Evolutionary conservation across 2,888 invertebrate species (phyloP).

Genomic region (Teleiodes luculella): DNA sequence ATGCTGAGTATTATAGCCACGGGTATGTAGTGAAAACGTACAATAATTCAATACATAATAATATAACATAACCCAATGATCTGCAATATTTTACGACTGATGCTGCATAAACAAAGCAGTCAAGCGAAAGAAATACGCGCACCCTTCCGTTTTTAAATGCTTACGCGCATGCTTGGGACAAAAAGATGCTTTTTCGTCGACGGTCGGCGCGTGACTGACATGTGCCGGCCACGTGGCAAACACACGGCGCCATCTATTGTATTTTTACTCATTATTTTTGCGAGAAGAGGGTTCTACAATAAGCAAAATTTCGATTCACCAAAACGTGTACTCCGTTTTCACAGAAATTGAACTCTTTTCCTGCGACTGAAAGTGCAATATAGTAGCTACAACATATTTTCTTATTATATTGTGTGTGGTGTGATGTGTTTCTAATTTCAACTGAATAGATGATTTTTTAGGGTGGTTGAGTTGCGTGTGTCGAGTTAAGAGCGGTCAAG

Average conservation of each 20-base stretch:
- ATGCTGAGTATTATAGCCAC: no score
- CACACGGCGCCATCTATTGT: constrained; percentile 62
- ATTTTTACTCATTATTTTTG: constrained; percentile 46
- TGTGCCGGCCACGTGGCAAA: constrained; percentile 48
- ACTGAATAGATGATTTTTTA: not conserved
- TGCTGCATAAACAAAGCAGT: constrained; percentile 31
- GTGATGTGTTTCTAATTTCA: no score
- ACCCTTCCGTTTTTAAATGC: constrained; percentile 42
- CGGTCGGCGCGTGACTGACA: constrained; percentile 50
- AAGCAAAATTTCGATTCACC: not conserved
- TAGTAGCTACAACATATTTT: not conserved
- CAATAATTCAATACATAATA: no score
- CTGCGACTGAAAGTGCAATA: not conserved
- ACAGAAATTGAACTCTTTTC: no score
- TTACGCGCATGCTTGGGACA: constrained; percentile 41
- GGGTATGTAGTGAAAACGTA: no score
- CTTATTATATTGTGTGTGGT: no score
- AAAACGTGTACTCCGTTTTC: no score
- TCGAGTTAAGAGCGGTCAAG: constrained; percentile 6
- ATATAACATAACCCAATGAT: no score
- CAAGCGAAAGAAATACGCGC: constrained; percentile 31
- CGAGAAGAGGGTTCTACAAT: not conserved
- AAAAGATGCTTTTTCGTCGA: constrained; percentile 45
- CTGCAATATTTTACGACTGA: constrained; percentile 4
- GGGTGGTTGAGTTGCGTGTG: not conserved